A percentile compares a stretch with the other conserved stretches of the same genome.
These are phyloP conservation scores for Sparus aurata DNA, from an alignment of 2,797 vertebrate species.

Conservation along the genomic window DNA sequence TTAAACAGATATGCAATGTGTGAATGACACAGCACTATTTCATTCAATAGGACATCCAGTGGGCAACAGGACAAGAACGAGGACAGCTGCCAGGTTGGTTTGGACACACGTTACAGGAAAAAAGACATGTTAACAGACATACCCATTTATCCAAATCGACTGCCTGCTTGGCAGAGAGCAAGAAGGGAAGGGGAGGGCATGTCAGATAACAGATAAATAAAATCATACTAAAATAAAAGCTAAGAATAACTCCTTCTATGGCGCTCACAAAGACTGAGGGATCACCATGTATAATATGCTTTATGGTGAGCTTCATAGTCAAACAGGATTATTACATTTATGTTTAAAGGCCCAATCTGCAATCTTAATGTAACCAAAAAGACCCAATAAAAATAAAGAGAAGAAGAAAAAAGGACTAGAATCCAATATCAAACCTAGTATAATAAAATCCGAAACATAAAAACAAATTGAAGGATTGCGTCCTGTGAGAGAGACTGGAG, in stretches of 20 bases:
- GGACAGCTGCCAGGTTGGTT: slow-evolving; percentile 64
- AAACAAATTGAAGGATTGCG: neutral
- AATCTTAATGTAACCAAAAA: neutral
- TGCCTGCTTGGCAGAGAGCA: slow-evolving; percentile 83
- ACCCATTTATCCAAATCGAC: slow-evolving; percentile 90
- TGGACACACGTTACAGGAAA: slow-evolving; percentile 71
- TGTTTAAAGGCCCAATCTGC: neutral
- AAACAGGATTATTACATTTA: neutral
- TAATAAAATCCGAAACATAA: neutral
- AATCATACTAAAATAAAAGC: slow-evolving; percentile 41
- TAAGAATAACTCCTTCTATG: slow-evolving; percentile 26
- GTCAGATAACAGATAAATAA: slow-evolving; percentile 69
- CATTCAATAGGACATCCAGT: slow-evolving; percentile 63
- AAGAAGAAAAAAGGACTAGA: neutral
- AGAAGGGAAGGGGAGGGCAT: slow-evolving; percentile 66
- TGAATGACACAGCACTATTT: slow-evolving; percentile 63
- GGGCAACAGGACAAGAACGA: slow-evolving; percentile 65
- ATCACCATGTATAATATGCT: neutral
- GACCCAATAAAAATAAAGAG: neutral
- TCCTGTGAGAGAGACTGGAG: neutral
- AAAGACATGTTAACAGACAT: slow-evolving; percentile 82
- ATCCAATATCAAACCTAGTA: neutral
- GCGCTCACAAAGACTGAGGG: slow-evolving; percentile 6
- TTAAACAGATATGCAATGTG: slow-evolving; percentile 37
- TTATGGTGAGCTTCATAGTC: neutral